Evolutionary conservation across 2,113 vertebrate genomes (phyloP).

Genomic region (Carettochelys insculpta): DNA sequence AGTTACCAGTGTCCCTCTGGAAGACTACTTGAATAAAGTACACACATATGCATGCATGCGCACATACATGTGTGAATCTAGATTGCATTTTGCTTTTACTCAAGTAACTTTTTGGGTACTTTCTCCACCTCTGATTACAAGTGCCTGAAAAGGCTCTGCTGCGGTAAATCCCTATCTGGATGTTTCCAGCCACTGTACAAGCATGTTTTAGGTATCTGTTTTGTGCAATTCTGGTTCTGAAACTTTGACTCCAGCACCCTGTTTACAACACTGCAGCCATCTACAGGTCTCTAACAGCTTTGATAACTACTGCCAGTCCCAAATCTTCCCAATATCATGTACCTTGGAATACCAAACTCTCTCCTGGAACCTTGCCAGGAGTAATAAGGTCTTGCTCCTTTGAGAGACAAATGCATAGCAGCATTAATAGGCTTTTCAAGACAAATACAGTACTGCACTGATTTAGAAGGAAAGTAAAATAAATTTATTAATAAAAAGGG

Average conservation of each 20-base stretch:
- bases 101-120: no score
- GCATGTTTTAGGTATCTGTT: background rate
- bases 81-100: no score
- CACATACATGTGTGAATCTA: no score
- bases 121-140: no score
- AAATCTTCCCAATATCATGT: background rate
- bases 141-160: background rate
- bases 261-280: background rate
- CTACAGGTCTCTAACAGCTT: background rate
- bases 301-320: background rate
- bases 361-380: background rate
- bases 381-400: background rate
- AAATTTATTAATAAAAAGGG: background rate
- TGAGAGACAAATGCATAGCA: background rate
- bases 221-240: background rate
- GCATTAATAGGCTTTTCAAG: background rate
- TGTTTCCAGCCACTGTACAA: background rate
- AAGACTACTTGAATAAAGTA: no score
- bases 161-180: background rate
- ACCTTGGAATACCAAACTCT: background rate
- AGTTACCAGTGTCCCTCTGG: no score
- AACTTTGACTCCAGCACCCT: background rate
- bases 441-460: background rate
- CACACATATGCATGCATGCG: no score
- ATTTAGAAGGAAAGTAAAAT: background rate